Percentiles rank a stretch among this genome's conserved stretches.
These are phyloP conservation scores for Drosophila neocordata DNA, from an alignment of 1,140 invertebrate genomes.

Conservation along the genomic window DNA sequence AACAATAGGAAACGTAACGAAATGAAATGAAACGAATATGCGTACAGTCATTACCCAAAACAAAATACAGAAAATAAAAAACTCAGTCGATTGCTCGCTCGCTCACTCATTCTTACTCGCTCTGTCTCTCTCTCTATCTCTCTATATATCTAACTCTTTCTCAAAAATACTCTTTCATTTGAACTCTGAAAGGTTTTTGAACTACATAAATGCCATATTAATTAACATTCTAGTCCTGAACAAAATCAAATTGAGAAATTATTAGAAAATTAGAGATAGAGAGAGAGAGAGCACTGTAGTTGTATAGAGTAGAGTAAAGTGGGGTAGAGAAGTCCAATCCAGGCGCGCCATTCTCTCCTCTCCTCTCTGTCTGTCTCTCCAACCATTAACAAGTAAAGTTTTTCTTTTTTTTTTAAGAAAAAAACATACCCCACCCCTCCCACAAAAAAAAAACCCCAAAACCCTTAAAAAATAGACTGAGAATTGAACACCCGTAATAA, in stretches of 20 bases:
- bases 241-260: slow-evolving; percentile 40
- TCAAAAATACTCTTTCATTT: slow-evolving; percentile 16
- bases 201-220: slow-evolving; percentile 68
- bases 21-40: no score
- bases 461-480: slow-evolving; percentile 75
- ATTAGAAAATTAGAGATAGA: slow-evolving; percentile 44
- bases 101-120: slow-evolving; percentile 14
- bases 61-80: background rate
- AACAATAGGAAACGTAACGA: no score
- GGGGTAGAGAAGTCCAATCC: background rate
- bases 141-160: slow-evolving; percentile 30
- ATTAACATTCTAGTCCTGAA: slow-evolving; percentile 71
- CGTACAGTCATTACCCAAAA: background rate
- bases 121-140: slow-evolving; percentile 21
- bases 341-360: background rate
- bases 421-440: background rate
- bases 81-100: slow-evolving; percentile 24
- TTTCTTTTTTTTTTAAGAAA: slow-evolving; percentile 13
- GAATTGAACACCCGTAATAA: slow-evolving; percentile 45
- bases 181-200: slow-evolving; percentile 46
- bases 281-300: background rate
- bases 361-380: background rate
- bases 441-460: background rate
- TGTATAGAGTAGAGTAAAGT: slow-evolving; percentile 1
- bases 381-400: slow-evolving; percentile 2